These are phyloP conservation scores for Drosophila melanosoma DNA, from an alignment of 2,888 invertebrate species.

Conservation along the genomic window DNA sequence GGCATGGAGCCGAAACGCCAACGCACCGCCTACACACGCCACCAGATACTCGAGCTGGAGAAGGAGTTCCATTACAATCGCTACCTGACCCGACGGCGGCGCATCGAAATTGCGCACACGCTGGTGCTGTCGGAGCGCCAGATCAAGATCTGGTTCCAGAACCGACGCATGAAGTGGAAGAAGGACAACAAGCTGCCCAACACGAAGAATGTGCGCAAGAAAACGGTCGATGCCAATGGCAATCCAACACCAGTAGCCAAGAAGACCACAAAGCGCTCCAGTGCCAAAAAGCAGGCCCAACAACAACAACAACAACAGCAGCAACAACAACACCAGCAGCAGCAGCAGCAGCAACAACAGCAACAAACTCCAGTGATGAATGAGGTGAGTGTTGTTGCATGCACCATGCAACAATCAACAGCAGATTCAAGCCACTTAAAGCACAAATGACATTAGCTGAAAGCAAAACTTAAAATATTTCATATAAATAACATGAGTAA, in stretches of 20 bases:
- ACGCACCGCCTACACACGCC: conserved; percentile 98
- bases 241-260: conserved; percentile 84
- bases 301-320: conserved; percentile 68
- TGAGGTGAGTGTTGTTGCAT: conserved; percentile 80
- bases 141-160: conserved; percentile 96
- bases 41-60: conserved; percentile 98
- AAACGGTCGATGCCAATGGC: conserved; percentile 86
- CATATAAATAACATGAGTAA: not conserved
- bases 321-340: conserved; percentile 61
- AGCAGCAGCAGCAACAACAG: conserved; percentile 52
- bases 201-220: conserved; percentile 88
- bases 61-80: conserved; percentile 99
- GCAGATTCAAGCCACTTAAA: conserved; percentile 48
- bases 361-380: conserved; percentile 83
- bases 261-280: conserved; percentile 82
- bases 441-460: conserved; percentile 40
- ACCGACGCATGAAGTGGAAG: conserved; percentile 94
- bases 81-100: conserved; percentile 96
- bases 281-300: conserved; percentile 80
- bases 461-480: not conserved
- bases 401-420: conserved; percentile 51
- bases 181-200: conserved; percentile 88
- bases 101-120: conserved; percentile 99
- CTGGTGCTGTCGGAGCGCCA: conserved; percentile 96
- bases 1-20: conserved; percentile 98